A percentile compares a stretch with the other conserved stretches of the same genome.
Evolutionary conservation across 2,888 invertebrate genomes (phyloP).

Genomic region (Nomada ferruginata): DNA sequence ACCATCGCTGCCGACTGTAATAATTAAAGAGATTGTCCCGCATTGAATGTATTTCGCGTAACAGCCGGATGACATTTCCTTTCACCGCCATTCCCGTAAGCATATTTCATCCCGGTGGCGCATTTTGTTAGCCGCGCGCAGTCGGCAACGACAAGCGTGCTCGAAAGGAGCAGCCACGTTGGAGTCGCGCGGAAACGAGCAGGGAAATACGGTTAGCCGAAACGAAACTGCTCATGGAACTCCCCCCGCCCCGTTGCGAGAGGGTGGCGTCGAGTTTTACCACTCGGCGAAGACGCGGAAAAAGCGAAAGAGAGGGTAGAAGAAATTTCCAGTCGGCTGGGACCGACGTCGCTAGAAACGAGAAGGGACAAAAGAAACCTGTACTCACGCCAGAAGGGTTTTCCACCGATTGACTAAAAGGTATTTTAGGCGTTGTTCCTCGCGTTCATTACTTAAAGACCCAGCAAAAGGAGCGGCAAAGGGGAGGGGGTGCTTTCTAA

Average conservation of each 20-base stretch:
- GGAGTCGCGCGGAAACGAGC: slow-evolving; percentile 44
- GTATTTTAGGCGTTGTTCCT: slow-evolving; percentile 52
- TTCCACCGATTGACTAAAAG: slow-evolving; percentile 46
- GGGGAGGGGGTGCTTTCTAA: slow-evolving; percentile 3
- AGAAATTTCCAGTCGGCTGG: not conserved
- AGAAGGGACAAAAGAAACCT: slow-evolving; percentile 13
- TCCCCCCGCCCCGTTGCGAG: not conserved
- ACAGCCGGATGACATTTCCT: slow-evolving; percentile 9
- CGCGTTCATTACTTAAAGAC: slow-evolving; percentile 62
- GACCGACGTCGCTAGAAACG: not conserved
- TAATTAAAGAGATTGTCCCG: slow-evolving; percentile 4
- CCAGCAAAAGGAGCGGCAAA: slow-evolving; percentile 15
- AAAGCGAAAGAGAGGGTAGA: not conserved
- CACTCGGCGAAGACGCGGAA: not conserved
- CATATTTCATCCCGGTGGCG: slow-evolving; percentile 26
- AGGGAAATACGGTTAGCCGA: slow-evolving; percentile 56
- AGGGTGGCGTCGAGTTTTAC: slow-evolving; percentile 37
- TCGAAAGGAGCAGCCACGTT: slow-evolving; percentile 45
- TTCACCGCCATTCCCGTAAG: slow-evolving; percentile 5
- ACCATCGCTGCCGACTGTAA: not conserved
- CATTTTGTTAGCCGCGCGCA: slow-evolving; percentile 36
- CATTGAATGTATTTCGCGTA: slow-evolving; percentile 20
- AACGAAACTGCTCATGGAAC: slow-evolving; percentile 55
- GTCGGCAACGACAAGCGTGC: slow-evolving; percentile 25
- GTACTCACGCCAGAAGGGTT: slow-evolving; percentile 24